Evolutionary conservation across 2,113 vertebrate genomes (phyloP).

Genomic region (Ophthalmolycus amberensis): DNA sequence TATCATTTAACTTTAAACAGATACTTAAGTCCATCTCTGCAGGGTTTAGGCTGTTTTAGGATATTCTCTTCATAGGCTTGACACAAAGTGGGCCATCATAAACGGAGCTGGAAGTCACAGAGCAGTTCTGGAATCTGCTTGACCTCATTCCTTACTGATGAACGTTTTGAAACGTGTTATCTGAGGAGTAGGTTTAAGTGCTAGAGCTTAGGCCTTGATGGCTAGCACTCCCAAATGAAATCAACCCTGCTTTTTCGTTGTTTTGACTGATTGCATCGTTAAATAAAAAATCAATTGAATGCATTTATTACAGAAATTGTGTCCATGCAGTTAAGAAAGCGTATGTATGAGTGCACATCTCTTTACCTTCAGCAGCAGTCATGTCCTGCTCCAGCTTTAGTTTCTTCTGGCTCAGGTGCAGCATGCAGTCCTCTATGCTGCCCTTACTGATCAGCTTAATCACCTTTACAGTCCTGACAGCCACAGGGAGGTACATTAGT

Average conservation of each 20-base stretch:
- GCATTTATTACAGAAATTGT: background rate
- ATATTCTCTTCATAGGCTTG: background rate
- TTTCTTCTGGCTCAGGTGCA: constrained; percentile 93
- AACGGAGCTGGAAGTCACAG: background rate
- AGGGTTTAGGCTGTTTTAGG: background rate
- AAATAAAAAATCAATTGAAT: background rate
- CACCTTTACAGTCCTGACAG: constrained; percentile 90
- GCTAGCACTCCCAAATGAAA: background rate
- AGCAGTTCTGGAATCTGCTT: background rate
- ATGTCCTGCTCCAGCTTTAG: constrained; percentile 96
- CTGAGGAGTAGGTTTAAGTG: background rate
- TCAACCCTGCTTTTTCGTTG: background rate
- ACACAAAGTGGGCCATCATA: background rate
- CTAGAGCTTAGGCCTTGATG: background rate
- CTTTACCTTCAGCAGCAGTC: constrained; percentile 91
- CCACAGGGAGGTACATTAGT: constrained; percentile 1
- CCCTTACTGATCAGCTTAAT: constrained; percentile 93
- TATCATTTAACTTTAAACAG: background rate
- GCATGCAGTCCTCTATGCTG: constrained; percentile 94
- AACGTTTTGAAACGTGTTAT: background rate
- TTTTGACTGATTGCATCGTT: background rate
- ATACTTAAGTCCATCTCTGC: background rate
- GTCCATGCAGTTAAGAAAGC: background rate
- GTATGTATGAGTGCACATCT: background rate
- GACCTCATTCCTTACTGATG: background rate